These are phyloP conservation scores for Drosophila gunungcola DNA, from an alignment of 1,140 invertebrate genomes.

Conservation along the genomic window DNA sequence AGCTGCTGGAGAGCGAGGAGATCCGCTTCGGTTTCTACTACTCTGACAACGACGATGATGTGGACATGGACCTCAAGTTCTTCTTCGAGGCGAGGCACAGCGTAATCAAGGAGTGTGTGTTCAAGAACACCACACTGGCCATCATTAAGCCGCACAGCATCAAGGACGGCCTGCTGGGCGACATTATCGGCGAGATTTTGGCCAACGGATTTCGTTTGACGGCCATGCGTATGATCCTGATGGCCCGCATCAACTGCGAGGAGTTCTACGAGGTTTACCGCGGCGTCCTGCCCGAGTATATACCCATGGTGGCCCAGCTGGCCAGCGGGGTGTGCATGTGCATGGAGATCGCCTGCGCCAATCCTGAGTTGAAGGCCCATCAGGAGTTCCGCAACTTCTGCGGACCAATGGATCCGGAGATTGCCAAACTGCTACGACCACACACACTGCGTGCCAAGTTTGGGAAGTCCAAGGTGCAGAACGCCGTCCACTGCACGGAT, in stretches of 20 bases:
- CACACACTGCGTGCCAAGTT: constrained; percentile 93
- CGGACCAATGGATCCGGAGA: constrained; percentile 95
- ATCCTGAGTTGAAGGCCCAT: constrained; percentile 86
- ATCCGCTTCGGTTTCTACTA: constrained; percentile 90
- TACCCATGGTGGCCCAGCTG: constrained; percentile 93
- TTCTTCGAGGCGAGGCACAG: constrained; percentile 87
- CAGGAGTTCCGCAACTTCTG: constrained; percentile 93
- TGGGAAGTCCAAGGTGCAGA: constrained; percentile 92
- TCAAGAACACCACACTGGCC: constrained; percentile 89
- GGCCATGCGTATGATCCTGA: constrained; percentile 91
- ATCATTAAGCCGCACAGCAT: constrained; percentile 97
- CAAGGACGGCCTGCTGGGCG: constrained; percentile 89
- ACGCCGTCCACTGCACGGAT: constrained; percentile 97
- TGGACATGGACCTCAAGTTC: constrained; percentile 88
- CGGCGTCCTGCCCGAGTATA: constrained; percentile 93
- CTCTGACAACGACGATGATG: constrained; percentile 87
- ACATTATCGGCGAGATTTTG: constrained; percentile 90
- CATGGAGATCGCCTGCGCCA: constrained; percentile 91
- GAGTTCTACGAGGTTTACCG: constrained; percentile 98
- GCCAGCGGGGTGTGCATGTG: constrained; percentile 93
- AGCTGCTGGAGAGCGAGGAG: constrained; percentile 90
- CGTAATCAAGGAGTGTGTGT: constrained; percentile 56
- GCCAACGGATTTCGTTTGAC: constrained; percentile 91
- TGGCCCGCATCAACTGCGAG: constrained; percentile 92
- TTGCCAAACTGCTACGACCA: constrained; percentile 93